Evolutionary conservation across 2,797 vertebrate species (phyloP).

Genomic region (Antennarius maculatus): DNA sequence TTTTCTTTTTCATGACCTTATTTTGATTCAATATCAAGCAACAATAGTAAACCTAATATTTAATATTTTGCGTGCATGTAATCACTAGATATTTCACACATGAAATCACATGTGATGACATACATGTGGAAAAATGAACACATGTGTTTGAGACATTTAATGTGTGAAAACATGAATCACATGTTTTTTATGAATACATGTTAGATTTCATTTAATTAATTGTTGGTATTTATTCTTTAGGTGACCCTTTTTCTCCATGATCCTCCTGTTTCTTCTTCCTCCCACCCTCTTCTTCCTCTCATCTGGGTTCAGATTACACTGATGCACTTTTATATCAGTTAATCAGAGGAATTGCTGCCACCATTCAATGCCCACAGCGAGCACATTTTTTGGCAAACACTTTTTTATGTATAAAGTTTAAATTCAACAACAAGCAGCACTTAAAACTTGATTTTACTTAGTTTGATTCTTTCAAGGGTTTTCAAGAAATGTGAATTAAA

Average conservation of each 20-base stretch:
- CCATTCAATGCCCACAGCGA: not conserved
- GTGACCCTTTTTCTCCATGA: not conserved
- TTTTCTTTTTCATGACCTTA: too few species aligned
- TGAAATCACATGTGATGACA: too few species aligned
- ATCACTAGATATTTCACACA: too few species aligned
- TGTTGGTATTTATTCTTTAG: not conserved
- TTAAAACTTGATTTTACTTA: too few species aligned
- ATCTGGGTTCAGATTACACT: not conserved
- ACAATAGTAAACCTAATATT: too few species aligned
- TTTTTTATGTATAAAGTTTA: not conserved
- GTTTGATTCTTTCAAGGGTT: too few species aligned
- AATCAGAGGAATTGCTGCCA: not conserved
- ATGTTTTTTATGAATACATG: not conserved
- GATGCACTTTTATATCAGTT: not conserved
- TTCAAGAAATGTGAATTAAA: too few species aligned
- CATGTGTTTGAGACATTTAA: not conserved
- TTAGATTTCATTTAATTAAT: not conserved
- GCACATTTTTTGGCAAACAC: not conserved
- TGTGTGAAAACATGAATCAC: not conserved
- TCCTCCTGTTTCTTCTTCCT: not conserved
- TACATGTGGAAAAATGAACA: not conserved
- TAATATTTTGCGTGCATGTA: too few species aligned
- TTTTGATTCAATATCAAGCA: too few species aligned
- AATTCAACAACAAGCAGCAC: too few species aligned
- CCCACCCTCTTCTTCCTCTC: not conserved